phyloP scores from a whole-genome alignment of 2,797 vertebrate species.

The Poecilia velifera region DNA sequence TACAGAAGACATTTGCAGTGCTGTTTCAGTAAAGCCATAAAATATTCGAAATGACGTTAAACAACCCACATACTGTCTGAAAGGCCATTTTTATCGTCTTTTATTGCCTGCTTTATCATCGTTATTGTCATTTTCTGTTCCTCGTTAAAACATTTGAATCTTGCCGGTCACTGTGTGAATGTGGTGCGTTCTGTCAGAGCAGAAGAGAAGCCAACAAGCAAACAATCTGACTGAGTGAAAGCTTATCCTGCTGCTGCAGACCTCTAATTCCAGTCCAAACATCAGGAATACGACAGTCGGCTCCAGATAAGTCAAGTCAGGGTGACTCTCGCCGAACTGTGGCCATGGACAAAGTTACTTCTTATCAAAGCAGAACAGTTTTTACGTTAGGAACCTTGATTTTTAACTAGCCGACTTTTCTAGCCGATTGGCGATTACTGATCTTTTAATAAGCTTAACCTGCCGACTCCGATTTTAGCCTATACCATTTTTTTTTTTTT shows the following conservation, averaged over 20 bases:
- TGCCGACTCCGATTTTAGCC: no score
- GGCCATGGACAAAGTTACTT: neutral
- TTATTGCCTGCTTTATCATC: neutral
- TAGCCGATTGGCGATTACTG: no score
- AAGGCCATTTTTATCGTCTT: neutral
- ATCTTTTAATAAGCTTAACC: no score
- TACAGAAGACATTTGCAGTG: neutral
- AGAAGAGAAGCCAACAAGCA: neutral
- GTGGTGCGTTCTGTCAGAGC: neutral
- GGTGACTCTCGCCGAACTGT: neutral
- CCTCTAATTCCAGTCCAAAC: neutral
- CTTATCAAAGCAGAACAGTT: neutral
- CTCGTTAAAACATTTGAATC: neutral
- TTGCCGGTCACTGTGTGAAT: neutral
- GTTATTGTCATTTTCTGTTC: neutral
- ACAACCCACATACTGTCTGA: neutral
- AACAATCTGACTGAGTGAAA: neutral
- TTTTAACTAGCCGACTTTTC: no score
- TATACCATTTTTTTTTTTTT: no score
- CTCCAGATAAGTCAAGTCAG: neutral
- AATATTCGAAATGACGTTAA: neutral
- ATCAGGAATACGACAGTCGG: neutral
- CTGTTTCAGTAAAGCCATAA: neutral
- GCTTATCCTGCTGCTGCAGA: neutral
- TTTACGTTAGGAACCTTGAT: neutral